Base-by-base conservation (phyloP, 2,113 vertebrate species). In the Gulo gulo region DNA sequence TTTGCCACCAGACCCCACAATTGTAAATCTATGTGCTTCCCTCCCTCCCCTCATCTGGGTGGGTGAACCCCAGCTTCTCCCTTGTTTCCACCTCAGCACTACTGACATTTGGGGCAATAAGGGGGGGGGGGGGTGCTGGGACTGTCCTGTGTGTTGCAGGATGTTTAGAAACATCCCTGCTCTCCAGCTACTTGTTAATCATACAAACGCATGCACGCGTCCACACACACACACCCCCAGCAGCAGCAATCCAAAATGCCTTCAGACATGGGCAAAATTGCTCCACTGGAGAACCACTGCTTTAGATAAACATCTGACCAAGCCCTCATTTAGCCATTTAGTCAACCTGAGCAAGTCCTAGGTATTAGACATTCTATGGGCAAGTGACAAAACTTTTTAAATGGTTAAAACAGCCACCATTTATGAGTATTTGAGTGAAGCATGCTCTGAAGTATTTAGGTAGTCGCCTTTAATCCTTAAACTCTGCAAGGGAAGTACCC, bases 381-480 rank as follows among this genome's bases (percentile, higher is more conserved):
- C 67, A 88, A 76, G 31, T 24, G 55, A 80, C 9, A 31, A 42
- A 81, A 84, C 47, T 57, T 92, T 73, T 84, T 50, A 42, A 78
- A 71, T n/a, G 29, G 86, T 65, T 63, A 74, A 87, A 82, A 87
- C n/a, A 63, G 39, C 47, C n/a, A 31, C 57, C 67, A 52, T 18
- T 74, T 82, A 73, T 76, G 55, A 79, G 55, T 39, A 73, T 73
- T 74, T 61, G 74, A 93, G 45, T 81, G 71, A 80, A 94, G 63
- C 34, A 9, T 50, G 24, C 47, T 45, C 45, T 6, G 81, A 23
- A 55, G 18, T 81, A 50, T 85, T 84, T 91, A 23, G 34, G 57
- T 2, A 59, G 8, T n/a, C 7, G 0, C 39, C 26, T 47, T 50
- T 76, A 59, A 59, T 74, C 78, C 90, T 90, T 73, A 65, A 57